Percentiles rank a stretch among this genome's conserved stretches.
Conservation (phyloP, 2,113 vertebrate species). For the Embiotoca jacksoni region DNA sequence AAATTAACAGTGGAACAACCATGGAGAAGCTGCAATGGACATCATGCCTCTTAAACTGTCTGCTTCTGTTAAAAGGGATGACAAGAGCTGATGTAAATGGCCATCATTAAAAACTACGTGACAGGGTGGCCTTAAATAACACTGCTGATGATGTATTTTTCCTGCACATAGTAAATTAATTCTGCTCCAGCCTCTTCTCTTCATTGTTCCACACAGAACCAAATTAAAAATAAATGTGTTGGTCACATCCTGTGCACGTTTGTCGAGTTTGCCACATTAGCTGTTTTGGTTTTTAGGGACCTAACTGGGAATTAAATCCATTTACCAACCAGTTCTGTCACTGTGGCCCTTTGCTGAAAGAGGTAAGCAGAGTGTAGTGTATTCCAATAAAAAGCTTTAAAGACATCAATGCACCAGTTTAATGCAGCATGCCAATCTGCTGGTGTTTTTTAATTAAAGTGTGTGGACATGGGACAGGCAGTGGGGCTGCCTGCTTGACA, state of each 20-base stretch:
- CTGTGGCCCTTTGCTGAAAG: background rate
- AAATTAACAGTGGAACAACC: background rate
- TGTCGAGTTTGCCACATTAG: background rate
- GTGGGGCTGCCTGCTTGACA: constrained; percentile 57
- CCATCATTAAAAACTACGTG: constrained; percentile 23
- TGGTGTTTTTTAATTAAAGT: constrained; percentile 71
- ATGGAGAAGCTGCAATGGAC: background rate
- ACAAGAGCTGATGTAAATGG: constrained; percentile 35
- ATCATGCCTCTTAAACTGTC: constrained; percentile 33
- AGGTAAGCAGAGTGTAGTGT: constrained; percentile 30
- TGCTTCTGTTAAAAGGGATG: constrained; percentile 23
- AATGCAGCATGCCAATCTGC: constrained; percentile 67
- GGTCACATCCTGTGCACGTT: background rate
- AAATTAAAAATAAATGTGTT: background rate
- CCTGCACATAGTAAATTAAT: background rate
- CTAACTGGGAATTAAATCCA: background rate
- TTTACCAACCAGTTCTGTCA: constrained; percentile 7
- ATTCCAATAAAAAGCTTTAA: constrained; percentile 39
- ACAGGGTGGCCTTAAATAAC: constrained; percentile 21
- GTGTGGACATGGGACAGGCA: constrained; percentile 29
- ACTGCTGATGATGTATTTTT: constrained; percentile 4
- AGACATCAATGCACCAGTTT: constrained; percentile 45
- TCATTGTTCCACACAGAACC: background rate
- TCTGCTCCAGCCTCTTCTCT: constrained; percentile 9
- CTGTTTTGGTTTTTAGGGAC: background rate